A percentile compares a stretch with the other conserved stretches of the same genome.
Conservation (phyloP, 2,797 vertebrate species). For the Pseudochaenichthys georgianus region DNA sequence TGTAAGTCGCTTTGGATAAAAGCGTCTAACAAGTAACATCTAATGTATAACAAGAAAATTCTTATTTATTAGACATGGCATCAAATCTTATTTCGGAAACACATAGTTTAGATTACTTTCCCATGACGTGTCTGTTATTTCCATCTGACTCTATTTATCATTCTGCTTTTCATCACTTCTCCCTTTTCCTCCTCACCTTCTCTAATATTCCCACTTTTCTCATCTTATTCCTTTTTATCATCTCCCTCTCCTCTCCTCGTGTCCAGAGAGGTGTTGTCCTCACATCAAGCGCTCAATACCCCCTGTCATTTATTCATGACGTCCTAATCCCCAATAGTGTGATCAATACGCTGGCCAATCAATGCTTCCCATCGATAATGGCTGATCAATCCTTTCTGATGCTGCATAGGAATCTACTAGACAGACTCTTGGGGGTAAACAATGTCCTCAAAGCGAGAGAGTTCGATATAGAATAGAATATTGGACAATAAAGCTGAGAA, state of each 20-base stretch:
- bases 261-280: conserved; percentile 58
- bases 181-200: not conserved
- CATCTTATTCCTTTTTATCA: not conserved
- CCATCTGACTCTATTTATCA: not conserved
- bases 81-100: not conserved
- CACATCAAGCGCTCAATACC: conserved; percentile 62
- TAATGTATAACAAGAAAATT: not conserved
- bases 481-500: not conserved
- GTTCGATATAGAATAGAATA: conserved; percentile 14
- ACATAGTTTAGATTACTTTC: conserved; percentile 1
- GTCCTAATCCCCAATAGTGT: conserved; percentile 75
- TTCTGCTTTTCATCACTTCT: not conserved
- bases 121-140: not conserved
- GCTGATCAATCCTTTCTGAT: conserved; percentile 65
- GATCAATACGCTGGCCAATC: conserved; percentile 71
- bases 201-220: not conserved
- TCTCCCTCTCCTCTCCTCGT: not conserved
- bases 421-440: conserved; percentile 56
- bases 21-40: no score
- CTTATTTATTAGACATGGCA: no score
- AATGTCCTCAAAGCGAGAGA: conserved; percentile 21
- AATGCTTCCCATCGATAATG: conserved; percentile 66
- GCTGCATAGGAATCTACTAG: conserved; percentile 49
- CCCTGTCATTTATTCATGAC: conserved; percentile 76
- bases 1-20: no score